Base-by-base conservation (phyloP, 2,113 vertebrate genomes). In the Peromyscus leucopus region DNA sequence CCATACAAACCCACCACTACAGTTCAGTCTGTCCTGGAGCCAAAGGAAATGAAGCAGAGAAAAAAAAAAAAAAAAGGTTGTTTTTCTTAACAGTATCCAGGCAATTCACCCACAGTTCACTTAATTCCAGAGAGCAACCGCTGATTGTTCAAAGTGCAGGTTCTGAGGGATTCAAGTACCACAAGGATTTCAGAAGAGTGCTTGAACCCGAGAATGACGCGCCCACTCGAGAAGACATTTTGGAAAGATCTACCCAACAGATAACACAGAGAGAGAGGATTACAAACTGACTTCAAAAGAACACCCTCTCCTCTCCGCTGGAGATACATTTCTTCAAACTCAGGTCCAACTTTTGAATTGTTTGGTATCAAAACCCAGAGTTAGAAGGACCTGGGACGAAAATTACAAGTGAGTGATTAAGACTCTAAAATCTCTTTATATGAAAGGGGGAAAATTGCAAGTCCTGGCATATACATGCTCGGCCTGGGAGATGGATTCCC, bases 321-420 rank as follows among this genome's bases (percentile, higher is more conserved):
- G 90, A 95, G 85, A 96, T 57, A 67, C 51, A 69, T 78, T 83
- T 91, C 88, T 96, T 87, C 42, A 89, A 86, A 90, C 65, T 96
- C 71, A 79, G 80, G 72, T 87, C 51, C 48, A 57, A 93, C 94
- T 94, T 97, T 95, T 90, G 90, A 96, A 86, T 69, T 82, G 48
- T 95, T 83, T 84, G 93, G 85, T 98, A 93, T 93, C 93, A 95
- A 98, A 92, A 97, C 91, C 24, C 92, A 96, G 90, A 39, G 92
- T 97, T 83, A 96, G 87, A 90, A 89, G 97, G 93, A 63, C 71
- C 79, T 93, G 84, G 97, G 95, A 91, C 96, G 97, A 96, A 72
- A 86, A 91, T 83, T 7, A 94, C 22, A 71, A 86, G 16, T 51
- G 55, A 93, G 76, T 89, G 93, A 42, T 59, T 79, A 36, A 69